Conservation (phyloP, 2,888 invertebrate species). For the Beris chalybata region DNA sequence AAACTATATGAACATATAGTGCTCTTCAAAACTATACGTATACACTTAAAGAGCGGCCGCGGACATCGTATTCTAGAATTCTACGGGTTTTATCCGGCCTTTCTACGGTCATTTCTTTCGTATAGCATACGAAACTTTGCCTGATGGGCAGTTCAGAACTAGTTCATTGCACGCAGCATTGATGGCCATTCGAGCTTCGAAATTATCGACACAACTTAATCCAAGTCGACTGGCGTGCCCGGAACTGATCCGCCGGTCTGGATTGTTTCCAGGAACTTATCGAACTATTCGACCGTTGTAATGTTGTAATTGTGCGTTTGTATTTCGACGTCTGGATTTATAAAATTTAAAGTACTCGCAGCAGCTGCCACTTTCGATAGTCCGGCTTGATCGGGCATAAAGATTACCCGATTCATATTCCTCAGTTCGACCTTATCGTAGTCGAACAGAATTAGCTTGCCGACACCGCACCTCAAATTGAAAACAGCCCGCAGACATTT, state of each 20-base stretch:
- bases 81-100: no score
- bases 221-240: slow-evolving; percentile 82
- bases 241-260: slow-evolving; percentile 70
- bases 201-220: slow-evolving; percentile 99
- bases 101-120: no score
- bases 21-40: no score
- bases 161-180: slow-evolving; percentile 97
- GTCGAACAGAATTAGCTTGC: slow-evolving; percentile 94
- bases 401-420: slow-evolving; percentile 99
- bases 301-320: slow-evolving; percentile 98
- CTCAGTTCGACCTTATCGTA: slow-evolving; percentile 98
- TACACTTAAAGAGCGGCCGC: no score
- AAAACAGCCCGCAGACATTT: no score
- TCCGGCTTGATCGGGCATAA: slow-evolving; percentile 97
- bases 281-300: slow-evolving; percentile 91
- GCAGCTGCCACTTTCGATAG: no score
- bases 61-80: no score
- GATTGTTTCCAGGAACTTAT: slow-evolving; percentile 82
- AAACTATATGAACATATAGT: no score
- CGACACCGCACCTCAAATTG: slow-evolving; percentile 88
- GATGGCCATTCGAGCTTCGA: slow-evolving; percentile 97
- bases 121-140: no score
- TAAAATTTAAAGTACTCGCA: no score
- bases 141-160: slow-evolving; percentile 83
- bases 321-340: no score